Base-by-base conservation (phyloP, 2,113 vertebrate genomes). In the Dasyornis broadbenti region DNA sequence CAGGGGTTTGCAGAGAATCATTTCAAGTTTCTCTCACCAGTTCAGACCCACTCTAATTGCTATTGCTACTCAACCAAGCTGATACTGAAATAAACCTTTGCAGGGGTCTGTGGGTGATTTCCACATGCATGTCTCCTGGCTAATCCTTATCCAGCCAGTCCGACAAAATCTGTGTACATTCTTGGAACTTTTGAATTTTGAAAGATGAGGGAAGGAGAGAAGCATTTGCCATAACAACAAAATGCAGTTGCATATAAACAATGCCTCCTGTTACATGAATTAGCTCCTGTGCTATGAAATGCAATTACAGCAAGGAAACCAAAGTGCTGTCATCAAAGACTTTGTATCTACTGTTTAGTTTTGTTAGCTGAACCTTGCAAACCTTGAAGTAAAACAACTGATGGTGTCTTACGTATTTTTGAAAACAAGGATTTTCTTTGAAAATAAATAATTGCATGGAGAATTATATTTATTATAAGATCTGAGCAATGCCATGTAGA, bases 381-480 rank as follows among this genome's bases (percentile, higher is more conserved):
- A 86, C 47, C 64, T 86, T 61, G 26, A 35, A 75, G 12, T 13
- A 54, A 56, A 94, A 89, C 37, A 73, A 50, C 59, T 59, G 71
- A 59, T 53, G 31, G 28, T 56, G 31, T 80, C 73, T 96, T 70
- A 3, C 0, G 2, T 83, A 76, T 3, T 93, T 84, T 57, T 82
- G 68, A 71, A 94, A 95, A 75, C 31, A 75, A 20, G 9, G 3
- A 26, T 73, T 86, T 88, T 75, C 63, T 96, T 88, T 94, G 68
- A 92, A 95, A 96, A 88, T 44, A 77, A 89, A 63, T 73, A 92
- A 89, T 92, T 92, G 65, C 53, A n/a, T 8, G 31, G 47, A 56
- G 44, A 42, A 53, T 84, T 78, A 39, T 75, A 57, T 86, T 96
- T 96, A 68, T 93, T 86, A 45, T 26, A 75, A 70, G 56, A 95